Evolutionary conservation across 2,797 vertebrate species (phyloP).

Genomic region (Rhincodon typus): DNA sequence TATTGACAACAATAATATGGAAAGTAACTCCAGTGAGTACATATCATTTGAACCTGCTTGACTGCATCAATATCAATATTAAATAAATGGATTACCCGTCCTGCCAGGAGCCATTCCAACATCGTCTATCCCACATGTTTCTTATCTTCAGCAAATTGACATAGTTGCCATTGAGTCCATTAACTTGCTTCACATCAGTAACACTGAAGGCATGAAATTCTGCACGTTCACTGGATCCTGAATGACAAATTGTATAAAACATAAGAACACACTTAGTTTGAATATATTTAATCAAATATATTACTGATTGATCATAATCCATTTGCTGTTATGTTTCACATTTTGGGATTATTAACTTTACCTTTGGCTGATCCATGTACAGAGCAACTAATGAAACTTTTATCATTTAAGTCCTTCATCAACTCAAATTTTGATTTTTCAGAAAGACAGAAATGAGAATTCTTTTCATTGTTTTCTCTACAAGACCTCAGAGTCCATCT

Average conservation of each 20-base stretch:
- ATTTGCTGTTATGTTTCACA: background rate
- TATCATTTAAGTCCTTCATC: constrained; percentile 66
- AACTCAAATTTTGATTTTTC: constrained; percentile 62
- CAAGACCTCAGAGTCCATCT: constrained; percentile 68
- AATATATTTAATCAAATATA: too few species aligned
- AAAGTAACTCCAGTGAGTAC: background rate
- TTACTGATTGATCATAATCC: background rate
- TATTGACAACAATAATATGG: background rate
- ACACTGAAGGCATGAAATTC: constrained; percentile 85
- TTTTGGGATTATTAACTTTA: constrained; percentile 45
- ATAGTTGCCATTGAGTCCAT: constrained; percentile 50
- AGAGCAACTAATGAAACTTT: constrained; percentile 79
- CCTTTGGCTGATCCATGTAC: constrained; percentile 68
- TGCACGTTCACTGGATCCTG: constrained; percentile 64
- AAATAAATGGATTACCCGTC: constrained; percentile 57
- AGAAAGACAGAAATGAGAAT: constrained; percentile 48
- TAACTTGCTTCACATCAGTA: constrained; percentile 63
- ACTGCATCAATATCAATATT: background rate
- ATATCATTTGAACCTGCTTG: background rate
- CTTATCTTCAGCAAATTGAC: constrained; percentile 72
- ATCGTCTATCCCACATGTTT: constrained; percentile 88
- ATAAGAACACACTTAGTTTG: background rate
- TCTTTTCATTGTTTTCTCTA: constrained; percentile 38
- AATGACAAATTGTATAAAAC: background rate
- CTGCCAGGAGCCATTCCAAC: constrained; percentile 79